phyloP scores from a whole-genome alignment of 2,797 vertebrate genomes.

The Sebastes reedi region DNA sequence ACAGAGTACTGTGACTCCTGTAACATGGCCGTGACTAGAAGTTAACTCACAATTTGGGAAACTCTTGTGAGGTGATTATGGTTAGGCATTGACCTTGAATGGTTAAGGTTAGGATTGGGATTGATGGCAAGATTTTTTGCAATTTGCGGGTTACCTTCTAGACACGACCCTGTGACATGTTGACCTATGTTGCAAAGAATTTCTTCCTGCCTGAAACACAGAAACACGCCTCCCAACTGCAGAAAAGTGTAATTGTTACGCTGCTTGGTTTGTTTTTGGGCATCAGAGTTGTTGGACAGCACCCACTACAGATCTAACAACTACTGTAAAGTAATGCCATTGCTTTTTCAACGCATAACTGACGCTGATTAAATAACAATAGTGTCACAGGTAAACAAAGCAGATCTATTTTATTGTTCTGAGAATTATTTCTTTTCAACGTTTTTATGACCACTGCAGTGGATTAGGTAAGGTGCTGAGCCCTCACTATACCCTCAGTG shows the following conservation, averaged over 20 bases:
- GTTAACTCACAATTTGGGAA: no score
- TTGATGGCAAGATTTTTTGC: no score
- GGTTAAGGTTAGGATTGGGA: not conserved
- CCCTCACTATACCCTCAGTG: not conserved
- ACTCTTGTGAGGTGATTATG: no score
- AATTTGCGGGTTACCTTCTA: no score
- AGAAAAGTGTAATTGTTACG: not conserved
- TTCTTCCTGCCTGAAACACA: not conserved
- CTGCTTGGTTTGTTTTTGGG: not conserved
- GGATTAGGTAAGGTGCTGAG: not conserved
- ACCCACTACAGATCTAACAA: not conserved
- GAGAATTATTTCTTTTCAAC: not conserved
- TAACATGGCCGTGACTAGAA: no score
- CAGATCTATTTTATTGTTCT: not conserved
- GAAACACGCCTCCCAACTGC: not conserved
- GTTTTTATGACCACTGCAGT: not conserved
- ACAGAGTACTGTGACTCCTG: no score
- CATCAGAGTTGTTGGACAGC: not conserved
- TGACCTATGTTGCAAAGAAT: not conserved
- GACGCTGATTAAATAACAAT: not conserved
- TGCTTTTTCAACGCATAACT: not conserved
- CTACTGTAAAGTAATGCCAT: not conserved
- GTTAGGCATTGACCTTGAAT: no score
- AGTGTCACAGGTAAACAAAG: not conserved
- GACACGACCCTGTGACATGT: not conserved